phyloP scores from a whole-genome alignment of 1,140 invertebrate species.

The Ganaspis sp. region DNA sequence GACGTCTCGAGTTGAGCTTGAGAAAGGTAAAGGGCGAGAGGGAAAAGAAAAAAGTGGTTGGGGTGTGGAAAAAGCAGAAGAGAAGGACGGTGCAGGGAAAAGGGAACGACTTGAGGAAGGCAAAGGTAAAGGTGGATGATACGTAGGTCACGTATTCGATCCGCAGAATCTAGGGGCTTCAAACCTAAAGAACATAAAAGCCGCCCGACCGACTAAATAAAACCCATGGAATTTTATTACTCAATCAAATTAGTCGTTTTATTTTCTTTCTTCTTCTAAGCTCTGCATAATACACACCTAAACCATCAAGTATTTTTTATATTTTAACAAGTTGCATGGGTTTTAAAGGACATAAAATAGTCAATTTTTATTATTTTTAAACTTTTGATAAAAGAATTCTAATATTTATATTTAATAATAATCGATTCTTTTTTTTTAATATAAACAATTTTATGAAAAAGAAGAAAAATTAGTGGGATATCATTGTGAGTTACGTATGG shows the following conservation, averaged over 20 bases:
- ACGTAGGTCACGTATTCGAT: conserved; percentile 44
- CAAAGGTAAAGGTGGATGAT: conserved; percentile 36
- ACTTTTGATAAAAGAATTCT: too few relatives aligned
- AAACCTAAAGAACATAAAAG: conserved; percentile 41
- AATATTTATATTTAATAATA: too few relatives aligned
- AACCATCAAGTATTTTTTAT: too few relatives aligned
- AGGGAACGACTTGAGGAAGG: conserved; percentile 34
- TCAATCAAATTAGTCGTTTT: neutral
- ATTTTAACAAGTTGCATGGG: too few relatives aligned
- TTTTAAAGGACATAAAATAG: too few relatives aligned
- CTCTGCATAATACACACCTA: too few relatives aligned
- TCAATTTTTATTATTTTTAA: too few relatives aligned
- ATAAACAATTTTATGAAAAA: too few relatives aligned
- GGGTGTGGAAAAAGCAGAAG: conserved; percentile 38
- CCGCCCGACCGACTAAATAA: conserved; percentile 17
- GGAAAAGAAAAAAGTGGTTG: conserved; percentile 33
- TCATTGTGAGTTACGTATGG: too few relatives aligned
- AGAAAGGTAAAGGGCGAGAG: conserved; percentile 33
- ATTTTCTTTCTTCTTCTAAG: neutral
- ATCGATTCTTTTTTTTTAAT: too few relatives aligned
- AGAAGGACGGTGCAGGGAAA: conserved; percentile 33
- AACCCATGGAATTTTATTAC: conserved; percentile 29
- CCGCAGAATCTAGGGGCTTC: conserved; percentile 17
- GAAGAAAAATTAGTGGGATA: too few relatives aligned
- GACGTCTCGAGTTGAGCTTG: conserved; percentile 62